phyloP scores from a whole-genome alignment of 2,113 vertebrate genomes.

The Lontra canadensis region DNA sequence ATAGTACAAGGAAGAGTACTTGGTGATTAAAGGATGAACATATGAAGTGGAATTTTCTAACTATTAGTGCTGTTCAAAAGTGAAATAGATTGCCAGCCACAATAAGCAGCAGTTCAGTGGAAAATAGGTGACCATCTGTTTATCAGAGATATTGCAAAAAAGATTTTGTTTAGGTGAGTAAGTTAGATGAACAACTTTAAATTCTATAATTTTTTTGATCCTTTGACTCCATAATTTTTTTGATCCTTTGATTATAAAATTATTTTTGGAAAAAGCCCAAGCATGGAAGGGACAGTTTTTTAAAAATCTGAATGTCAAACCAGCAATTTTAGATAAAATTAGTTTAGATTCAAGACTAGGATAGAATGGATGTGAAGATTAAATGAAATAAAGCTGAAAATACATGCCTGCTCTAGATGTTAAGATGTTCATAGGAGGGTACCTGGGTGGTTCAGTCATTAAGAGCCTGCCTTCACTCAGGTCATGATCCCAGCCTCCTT shows the following conservation, averaged over 20 bases:
- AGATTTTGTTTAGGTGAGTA: neutral
- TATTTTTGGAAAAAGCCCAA: neutral
- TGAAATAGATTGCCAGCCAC: neutral
- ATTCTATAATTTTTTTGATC: neutral
- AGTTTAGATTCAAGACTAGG: neutral
- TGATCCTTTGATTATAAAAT: neutral
- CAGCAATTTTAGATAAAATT: neutral
- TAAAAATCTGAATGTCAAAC: neutral
- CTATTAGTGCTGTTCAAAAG: neutral
- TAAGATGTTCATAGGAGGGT: neutral
- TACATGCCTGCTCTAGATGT: neutral
- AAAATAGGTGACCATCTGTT: neutral
- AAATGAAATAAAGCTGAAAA: constrained; percentile 5
- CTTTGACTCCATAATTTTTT: neutral
- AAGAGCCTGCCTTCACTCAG: too few species aligned
- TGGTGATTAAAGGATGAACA: neutral
- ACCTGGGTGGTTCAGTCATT: too few species aligned
- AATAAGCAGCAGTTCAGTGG: neutral
- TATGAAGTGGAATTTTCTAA: neutral
- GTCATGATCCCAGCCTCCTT: too few species aligned
- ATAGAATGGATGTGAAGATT: neutral
- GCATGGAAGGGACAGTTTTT: neutral
- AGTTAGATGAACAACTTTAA: neutral
- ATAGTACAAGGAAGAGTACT: neutral
- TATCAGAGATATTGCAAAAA: neutral